Evolutionary conservation across 2,797 vertebrate species (phyloP).

Genomic region (Dipus sagitta): DNA sequence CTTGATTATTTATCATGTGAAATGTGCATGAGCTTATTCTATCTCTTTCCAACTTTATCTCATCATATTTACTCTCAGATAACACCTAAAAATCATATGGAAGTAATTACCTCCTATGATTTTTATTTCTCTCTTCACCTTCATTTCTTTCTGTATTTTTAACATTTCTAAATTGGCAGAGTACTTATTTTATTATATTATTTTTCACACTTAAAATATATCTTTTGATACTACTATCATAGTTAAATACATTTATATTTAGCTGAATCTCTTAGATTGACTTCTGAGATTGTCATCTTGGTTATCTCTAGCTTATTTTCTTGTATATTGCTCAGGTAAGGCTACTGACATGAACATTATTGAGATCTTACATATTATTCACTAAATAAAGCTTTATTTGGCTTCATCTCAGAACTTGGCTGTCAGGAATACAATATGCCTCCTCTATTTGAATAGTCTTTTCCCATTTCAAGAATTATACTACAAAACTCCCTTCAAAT

Average conservation of each 20-base stretch:
- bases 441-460: not conserved
- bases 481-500: conserved; percentile 38
- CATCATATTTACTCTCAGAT: not conserved
- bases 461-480: conserved; percentile 30
- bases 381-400: not conserved
- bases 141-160: not conserved
- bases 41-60: not conserved
- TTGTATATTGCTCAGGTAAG: not conserved
- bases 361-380: not conserved
- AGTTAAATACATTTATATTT: not conserved
- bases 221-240: not conserved
- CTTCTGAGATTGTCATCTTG: not conserved
- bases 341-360: not conserved
- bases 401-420: not conserved
- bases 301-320: not conserved
- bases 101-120: not conserved
- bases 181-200: not conserved
- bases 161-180: not conserved
- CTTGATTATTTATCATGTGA: not conserved
- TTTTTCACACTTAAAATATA: not conserved
- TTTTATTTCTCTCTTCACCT: not conserved
- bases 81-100: not conserved
- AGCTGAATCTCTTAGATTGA: not conserved
- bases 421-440: not conserved
- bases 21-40: not conserved